Base-by-base conservation (phyloP, 2,888 invertebrate genomes). In the Dendrolimus pini region DNA sequence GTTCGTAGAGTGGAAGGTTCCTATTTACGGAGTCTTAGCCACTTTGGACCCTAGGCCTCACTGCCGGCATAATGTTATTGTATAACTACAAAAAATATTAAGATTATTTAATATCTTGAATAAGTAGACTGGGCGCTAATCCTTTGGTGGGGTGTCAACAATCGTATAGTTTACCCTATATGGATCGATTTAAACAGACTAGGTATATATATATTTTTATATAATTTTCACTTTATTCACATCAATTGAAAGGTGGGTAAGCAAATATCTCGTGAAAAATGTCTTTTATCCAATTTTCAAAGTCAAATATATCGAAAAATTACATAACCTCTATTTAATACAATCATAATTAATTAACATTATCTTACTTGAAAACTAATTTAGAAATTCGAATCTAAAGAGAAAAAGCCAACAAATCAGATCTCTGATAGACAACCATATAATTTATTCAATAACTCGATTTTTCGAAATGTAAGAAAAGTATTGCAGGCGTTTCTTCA, bases 201-300 rank as follows among this genome's bases (percentile, higher is more conserved):
- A 30, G 30, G 30, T 30, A 10, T 47, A 47, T n/a, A 41, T 8
- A 55, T 60, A 54, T 61, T 62, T 61, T 62, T 61, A 61, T 59
- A 57, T 57, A 58, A 18, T 30, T 30, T 30, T 30, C 30, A 30
- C 57, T 59, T 59, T 61, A 62, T 61, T 60, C 56, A 58, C 54
- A 58, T 41, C 55, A 61, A 58, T 57, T 58, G 41, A 56, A 59
- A 60, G 58, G 59, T 61, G 47, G 47, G 47, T 47, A 47, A 47
- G 47, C 47, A 47, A 47, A 47, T 47, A 47, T 47, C 12, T 47
- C 42, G 42, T 47, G 42, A 42, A 54, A 57, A 47, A 54, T 57
- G 57, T 54, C 54, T 47, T 57, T 54, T 30, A n/a, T 18, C 54
- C 30, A 18, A 57, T 42, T 47, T 47, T 10, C 47, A 47, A 47